These are phyloP conservation scores for Bombyx mandarina DNA, from an alignment of 1,140 invertebrate genomes.

Conservation along the genomic window DNA sequence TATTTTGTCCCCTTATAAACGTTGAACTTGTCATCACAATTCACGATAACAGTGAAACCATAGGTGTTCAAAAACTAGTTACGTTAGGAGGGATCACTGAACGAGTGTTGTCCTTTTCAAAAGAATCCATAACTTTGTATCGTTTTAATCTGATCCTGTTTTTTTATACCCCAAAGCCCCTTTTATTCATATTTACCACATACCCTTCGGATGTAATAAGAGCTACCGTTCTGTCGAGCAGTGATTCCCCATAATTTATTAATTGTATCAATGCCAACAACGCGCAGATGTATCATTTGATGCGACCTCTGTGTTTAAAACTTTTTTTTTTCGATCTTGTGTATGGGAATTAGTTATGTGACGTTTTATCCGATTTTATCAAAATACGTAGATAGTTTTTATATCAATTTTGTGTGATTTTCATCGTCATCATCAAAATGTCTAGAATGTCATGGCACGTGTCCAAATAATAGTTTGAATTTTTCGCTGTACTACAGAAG, in stretches of 20 bases:
- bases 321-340: neutral
- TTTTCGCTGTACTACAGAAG: no score
- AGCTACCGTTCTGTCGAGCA: slow-evolving; percentile 18
- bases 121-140: slow-evolving; percentile 27
- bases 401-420: no score
- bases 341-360: neutral
- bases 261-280: slow-evolving; percentile 19
- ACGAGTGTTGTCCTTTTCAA: slow-evolving; percentile 15
- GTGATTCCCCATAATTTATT: slow-evolving; percentile 29
- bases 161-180: slow-evolving; percentile 21
- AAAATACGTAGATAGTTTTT: no score
- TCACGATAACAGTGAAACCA: slow-evolving; percentile 1
- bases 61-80: slow-evolving; percentile 4
- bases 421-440: no score
- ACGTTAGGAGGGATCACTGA: slow-evolving; percentile 3
- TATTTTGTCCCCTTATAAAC: slow-evolving; percentile 1
- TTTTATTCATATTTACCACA: slow-evolving; percentile 52
- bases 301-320: neutral
- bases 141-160: slow-evolving; percentile 39
- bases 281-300: slow-evolving; percentile 24
- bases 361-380: no score
- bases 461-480: no score
- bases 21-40: slow-evolving; percentile 11
- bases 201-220: slow-evolving; percentile 26
- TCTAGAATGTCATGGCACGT: no score